Evolutionary conservation across 1,140 invertebrate genomes (phyloP).

Genomic region (Tigriopus japonicus): DNA sequence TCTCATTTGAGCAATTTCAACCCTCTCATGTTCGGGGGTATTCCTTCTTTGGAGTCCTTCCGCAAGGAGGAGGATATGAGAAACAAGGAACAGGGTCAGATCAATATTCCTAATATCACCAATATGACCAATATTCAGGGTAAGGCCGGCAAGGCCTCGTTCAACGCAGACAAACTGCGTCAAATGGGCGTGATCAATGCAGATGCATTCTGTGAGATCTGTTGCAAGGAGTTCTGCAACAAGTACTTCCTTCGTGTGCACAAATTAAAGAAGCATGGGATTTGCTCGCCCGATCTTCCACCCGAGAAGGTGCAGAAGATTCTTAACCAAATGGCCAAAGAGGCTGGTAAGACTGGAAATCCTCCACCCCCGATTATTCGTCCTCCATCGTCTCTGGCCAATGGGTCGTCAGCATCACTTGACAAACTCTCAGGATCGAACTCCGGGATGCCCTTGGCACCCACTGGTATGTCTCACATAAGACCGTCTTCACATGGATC

Average conservation of each 20-base stretch:
- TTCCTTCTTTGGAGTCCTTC: conserved; percentile 3
- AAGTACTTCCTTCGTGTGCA: conserved; percentile 84
- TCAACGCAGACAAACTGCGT: conserved; percentile 44
- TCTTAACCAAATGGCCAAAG: conserved; percentile 34
- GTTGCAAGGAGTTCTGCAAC: conserved; percentile 85
- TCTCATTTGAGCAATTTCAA: conserved; percentile 4
- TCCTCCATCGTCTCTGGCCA: background rate
- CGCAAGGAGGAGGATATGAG: conserved; percentile 12
- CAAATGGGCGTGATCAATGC: conserved; percentile 59
- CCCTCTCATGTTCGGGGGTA: background rate
- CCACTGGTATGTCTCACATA: background rate
- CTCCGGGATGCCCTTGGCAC: background rate
- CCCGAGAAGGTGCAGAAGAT: conserved; percentile 45
- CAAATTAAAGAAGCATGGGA: conserved; percentile 46
- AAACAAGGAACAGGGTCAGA: conserved; percentile 23
- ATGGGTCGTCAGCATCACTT: background rate
- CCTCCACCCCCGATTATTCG: conserved; percentile 14
- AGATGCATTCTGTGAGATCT: conserved; percentile 80
- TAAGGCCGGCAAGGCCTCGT: conserved; percentile 19
- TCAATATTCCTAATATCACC: background rate
- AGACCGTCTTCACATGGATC: too few relatives aligned
- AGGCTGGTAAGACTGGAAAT: conserved; percentile 28
- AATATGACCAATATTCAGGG: background rate
- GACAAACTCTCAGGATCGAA: background rate
- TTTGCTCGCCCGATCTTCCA: conserved; percentile 22